phyloP scores from a whole-genome alignment of 2,113 vertebrate genomes.

The Sinocyclocheilus anshuiensis region DNA sequence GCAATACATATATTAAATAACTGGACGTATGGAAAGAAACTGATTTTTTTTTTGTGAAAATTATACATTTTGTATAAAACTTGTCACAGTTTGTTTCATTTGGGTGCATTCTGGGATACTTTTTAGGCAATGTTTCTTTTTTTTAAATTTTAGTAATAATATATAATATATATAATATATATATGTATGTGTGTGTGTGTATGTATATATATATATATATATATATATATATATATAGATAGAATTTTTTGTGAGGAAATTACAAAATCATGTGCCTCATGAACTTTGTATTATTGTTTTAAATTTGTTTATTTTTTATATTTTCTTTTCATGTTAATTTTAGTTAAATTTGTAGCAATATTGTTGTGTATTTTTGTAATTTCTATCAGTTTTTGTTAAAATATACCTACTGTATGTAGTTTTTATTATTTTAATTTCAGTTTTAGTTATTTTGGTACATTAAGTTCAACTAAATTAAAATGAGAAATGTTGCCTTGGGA shows the following conservation, averaged over 20 bases:
- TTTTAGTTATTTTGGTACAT: no score
- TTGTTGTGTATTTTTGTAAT: background rate
- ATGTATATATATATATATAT: no score
- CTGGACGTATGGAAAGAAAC: background rate
- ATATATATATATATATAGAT: no score
- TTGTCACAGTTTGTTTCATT: background rate
- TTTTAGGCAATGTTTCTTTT: background rate
- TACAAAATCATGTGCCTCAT: no score
- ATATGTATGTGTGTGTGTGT: no score
- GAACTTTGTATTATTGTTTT: background rate
- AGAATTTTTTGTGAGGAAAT: no score
- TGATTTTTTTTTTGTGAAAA: background rate
- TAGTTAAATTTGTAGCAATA: background rate
- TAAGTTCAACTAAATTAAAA: background rate
- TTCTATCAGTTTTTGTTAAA: background rate
- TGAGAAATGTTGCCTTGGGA: background rate
- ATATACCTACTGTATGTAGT: background rate
- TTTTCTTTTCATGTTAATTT: background rate
- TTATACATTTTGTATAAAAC: background rate
- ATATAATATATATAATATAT: no score
- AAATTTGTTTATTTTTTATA: background rate
- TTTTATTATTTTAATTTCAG: no score
- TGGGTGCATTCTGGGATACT: background rate
- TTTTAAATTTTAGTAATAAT: no score
- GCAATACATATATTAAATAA: background rate